Evolutionary conservation across 2,888 invertebrate species (phyloP), one percentile per base, ranked within the genome.

Genomic region (Machimus atricapillus): DNA sequence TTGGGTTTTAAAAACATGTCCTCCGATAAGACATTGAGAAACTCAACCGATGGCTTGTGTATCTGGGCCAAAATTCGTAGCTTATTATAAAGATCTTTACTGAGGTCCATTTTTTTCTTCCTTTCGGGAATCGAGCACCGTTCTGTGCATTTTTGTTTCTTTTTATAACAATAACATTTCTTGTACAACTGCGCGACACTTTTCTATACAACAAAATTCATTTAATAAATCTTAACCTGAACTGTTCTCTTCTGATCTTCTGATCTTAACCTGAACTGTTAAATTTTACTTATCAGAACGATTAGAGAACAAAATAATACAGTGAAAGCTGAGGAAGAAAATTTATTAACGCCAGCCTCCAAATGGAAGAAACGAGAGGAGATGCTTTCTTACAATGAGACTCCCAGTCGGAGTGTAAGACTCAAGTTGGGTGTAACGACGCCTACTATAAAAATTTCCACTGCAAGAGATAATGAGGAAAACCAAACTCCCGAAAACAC

Each of bases 1-100:
- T 93, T 93, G 6, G 93, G 90, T 88, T 92, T 93, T 0, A 93
- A 85, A 58, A 93, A 93, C 91, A 92, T 92, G 81, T 92, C 92
- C 86, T 87, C 78, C 43, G 74, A 66, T 2, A 88, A 83, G 16
- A 82, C 34, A 4, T 91, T 91, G 1, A 89, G 89, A 86, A 92
- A 90, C 14, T 92, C 92, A 0, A 91, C 91, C 12, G 90, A 89
- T 46, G 91, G 90, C 0, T 91, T 90, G 86, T 91, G 89, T 9
- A 92, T 76, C 76, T 92, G 76, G 8, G 86, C 89, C 16, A 92
- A 86, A 2, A 90, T 90, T 19, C 90, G 89, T 1, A 92, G 88
- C 86, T 91, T 91, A 19, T 89, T 89, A 85, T 91, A 89, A 2
- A 92, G 89, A 66, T 90, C 90, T 23, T 91, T 91, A 52, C 92